Evolutionary conservation across 1,140 invertebrate genomes (phyloP).

Genomic region (Asobara japonica): DNA sequence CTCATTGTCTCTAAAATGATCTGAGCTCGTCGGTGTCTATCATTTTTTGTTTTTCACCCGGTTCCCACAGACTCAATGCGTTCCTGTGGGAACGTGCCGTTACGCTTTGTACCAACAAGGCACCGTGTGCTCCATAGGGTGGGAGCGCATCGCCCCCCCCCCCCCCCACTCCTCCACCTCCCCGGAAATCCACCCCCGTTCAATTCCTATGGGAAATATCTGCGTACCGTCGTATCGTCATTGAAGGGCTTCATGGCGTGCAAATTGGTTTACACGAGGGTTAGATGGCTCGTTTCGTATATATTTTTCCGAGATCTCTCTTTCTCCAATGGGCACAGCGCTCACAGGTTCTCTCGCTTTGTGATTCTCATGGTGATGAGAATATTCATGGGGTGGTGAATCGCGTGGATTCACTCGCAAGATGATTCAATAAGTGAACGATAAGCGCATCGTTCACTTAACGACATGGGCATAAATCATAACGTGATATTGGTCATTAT

Average conservation of each 20-base stretch:
- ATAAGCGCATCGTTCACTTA: neutral
- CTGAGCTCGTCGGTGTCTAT: neutral
- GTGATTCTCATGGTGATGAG: neutral
- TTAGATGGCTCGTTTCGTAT: conserved; percentile 24
- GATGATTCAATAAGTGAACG: neutral
- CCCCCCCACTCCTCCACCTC: neutral
- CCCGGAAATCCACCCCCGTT: conserved; percentile 25
- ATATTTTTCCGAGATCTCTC: neutral
- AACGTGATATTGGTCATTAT: too few relatives aligned
- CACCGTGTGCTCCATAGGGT: neutral
- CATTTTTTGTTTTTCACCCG: conserved; percentile 9
- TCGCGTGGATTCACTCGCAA: neutral
- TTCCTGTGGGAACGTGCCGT: conserved; percentile 57
- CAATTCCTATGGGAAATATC: conserved; percentile 65
- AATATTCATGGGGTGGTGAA: neutral
- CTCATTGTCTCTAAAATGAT: neutral
- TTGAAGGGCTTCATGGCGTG: conserved; percentile 53
- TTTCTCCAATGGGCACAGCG: neutral
- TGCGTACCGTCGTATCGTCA: conserved; percentile 50
- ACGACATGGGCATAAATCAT: too few relatives aligned
- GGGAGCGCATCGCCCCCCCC: neutral
- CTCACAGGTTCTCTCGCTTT: neutral
- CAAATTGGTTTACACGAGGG: conserved; percentile 63
- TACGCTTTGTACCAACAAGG: conserved; percentile 31
- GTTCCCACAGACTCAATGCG: conserved; percentile 52